Evolutionary conservation across 2,797 vertebrate species (phyloP).

Genomic region (Malurus leucopterus): DNA sequence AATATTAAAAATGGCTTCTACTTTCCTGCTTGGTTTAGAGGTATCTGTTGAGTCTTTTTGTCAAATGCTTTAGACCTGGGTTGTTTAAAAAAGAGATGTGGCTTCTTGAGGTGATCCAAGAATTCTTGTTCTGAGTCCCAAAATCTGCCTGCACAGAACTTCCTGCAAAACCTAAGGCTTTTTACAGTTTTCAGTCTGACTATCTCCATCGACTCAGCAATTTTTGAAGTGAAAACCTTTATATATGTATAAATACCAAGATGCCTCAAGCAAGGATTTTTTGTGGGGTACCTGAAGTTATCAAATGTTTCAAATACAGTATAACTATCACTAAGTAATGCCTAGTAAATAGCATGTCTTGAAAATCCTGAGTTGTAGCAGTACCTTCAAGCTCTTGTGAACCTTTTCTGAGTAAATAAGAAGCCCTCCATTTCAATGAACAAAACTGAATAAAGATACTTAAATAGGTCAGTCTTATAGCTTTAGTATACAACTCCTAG

Average conservation of each 20-base stretch:
- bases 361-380: background rate
- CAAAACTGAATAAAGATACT: background rate
- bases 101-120: background rate
- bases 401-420: background rate
- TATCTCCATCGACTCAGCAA: background rate
- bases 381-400: background rate
- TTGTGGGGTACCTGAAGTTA: background rate
- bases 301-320: background rate
- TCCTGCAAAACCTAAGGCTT: background rate
- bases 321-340: background rate
- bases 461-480: background rate
- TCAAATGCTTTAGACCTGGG: background rate
- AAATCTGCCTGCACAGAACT: background rate
- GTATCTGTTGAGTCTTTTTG: background rate
- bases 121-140: background rate
- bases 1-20: background rate
- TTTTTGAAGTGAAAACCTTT: background rate
- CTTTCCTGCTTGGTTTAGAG: background rate
- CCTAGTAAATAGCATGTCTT: background rate
- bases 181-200: background rate
- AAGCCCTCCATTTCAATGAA: background rate
- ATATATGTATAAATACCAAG: background rate
- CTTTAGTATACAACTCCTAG: background rate
- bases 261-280: background rate
- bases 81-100: background rate